phyloP scores from a whole-genome alignment of 2,797 vertebrate genomes.

The Urophycis tenuis region DNA sequence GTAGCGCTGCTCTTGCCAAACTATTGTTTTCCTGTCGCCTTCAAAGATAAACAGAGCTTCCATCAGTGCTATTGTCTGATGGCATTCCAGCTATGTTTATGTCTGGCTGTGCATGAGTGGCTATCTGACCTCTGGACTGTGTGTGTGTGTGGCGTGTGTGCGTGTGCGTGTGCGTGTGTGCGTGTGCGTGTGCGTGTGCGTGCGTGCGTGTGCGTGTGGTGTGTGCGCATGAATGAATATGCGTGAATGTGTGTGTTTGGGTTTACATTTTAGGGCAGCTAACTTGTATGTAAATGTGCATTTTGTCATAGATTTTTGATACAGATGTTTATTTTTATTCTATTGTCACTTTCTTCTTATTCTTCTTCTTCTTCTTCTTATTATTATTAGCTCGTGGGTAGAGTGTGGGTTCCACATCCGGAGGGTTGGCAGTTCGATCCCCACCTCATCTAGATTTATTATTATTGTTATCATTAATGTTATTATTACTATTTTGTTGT shows the following conservation, averaged over 20 bases:
- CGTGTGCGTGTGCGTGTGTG: not conserved
- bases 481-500: too few relatives aligned
- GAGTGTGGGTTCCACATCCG: too few relatives aligned
- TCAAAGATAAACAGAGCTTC: slow-evolving; percentile 40
- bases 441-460: too few relatives aligned
- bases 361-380: too few relatives aligned
- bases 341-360: too few relatives aligned
- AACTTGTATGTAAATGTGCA: too few relatives aligned
- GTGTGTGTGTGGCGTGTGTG: not conserved
- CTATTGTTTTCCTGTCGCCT: slow-evolving; percentile 54
- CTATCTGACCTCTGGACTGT: not conserved
- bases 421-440: too few relatives aligned
- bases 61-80: slow-evolving; percentile 25
- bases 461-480: too few relatives aligned
- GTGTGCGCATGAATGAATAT: slow-evolving; percentile 16
- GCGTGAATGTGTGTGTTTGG: slow-evolving; percentile 17
- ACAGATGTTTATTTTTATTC: too few relatives aligned
- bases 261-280: not conserved
- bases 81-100: slow-evolving; percentile 22
- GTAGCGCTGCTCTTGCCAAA: slow-evolving; percentile 55
- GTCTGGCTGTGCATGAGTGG: not conserved
- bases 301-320: too few relatives aligned
- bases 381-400: too few relatives aligned
- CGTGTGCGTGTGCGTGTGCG: slow-evolving; percentile 6
- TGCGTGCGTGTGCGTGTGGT: slow-evolving; percentile 25